phyloP scores from a whole-genome alignment of 2,113 vertebrate genomes.

The Oreotragus oreotragus region DNA sequence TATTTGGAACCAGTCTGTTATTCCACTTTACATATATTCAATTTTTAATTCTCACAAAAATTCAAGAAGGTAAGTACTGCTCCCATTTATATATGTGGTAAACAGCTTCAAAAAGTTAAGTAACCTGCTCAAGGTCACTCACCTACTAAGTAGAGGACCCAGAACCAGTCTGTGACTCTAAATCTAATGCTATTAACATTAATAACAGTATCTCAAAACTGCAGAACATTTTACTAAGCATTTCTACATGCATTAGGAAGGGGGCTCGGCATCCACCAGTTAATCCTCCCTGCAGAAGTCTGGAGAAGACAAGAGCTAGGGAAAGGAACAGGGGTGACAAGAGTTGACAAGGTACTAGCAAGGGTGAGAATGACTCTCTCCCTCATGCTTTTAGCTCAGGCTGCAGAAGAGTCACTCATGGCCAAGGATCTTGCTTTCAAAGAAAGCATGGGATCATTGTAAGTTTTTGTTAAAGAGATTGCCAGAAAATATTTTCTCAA shows the following conservation, averaged over 20 bases:
- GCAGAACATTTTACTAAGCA: neutral
- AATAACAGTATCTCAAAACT: neutral
- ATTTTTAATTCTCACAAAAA: neutral
- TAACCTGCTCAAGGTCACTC: neutral
- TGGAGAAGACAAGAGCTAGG: neutral
- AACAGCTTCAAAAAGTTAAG: neutral
- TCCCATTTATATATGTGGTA: neutral
- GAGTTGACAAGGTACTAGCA: neutral
- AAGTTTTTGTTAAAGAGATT: neutral
- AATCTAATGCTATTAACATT: neutral
- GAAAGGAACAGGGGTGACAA: neutral
- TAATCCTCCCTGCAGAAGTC: neutral
- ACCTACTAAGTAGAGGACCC: neutral
- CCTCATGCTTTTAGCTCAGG: neutral
- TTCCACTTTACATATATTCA: neutral
- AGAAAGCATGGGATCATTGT: neutral
- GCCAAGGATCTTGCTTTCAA: neutral
- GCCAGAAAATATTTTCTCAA: neutral
- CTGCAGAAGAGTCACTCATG: neutral
- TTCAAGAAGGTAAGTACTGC: neutral
- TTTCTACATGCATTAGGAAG: neutral
- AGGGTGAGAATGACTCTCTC: neutral
- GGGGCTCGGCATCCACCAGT: neutral
- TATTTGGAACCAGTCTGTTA: too few species aligned
- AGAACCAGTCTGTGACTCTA: neutral